These are phyloP conservation scores for Epinephelus malabaricus DNA, from an alignment of 2,797 vertebrate species.

Conservation along the genomic window DNA sequence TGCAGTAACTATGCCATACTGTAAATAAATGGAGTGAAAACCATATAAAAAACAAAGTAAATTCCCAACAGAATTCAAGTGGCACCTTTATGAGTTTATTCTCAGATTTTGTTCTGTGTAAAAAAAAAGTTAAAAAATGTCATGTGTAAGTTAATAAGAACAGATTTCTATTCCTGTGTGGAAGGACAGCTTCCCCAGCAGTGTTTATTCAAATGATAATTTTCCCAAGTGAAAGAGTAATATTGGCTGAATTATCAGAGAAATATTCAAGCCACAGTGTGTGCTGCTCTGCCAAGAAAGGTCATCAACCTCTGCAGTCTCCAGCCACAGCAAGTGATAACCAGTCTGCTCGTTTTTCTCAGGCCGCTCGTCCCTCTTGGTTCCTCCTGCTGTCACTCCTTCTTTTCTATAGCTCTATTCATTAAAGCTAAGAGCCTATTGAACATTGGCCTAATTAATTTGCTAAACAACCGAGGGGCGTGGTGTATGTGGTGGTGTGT, in stretches of 20 bases:
- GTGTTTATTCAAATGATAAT: constrained; percentile 49
- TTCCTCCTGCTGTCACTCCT: constrained; percentile 46
- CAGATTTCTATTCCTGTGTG: constrained; percentile 10
- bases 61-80: neutral
- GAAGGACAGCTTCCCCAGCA: neutral
- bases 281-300: constrained; percentile 40
- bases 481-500: constrained; percentile 32
- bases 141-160: neutral
- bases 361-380: constrained; percentile 14
- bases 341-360: constrained; percentile 55
- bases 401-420: constrained; percentile 67
- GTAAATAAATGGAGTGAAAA: neutral
- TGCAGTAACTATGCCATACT: neutral
- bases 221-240: constrained; percentile 29
- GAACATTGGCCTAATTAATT: constrained; percentile 71
- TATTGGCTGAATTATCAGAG: constrained; percentile 34
- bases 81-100: neutral
- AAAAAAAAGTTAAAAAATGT: neutral
- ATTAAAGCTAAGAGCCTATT: constrained; percentile 68
- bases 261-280: constrained; percentile 42
- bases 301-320: constrained; percentile 47
- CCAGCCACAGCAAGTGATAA: constrained; percentile 38
- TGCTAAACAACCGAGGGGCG: constrained; percentile 67
- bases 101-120: neutral
- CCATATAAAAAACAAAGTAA: neutral